phyloP scores from a whole-genome alignment of 64 coral and sea anemone genomes.

The Montipora foliosa region DNA sequence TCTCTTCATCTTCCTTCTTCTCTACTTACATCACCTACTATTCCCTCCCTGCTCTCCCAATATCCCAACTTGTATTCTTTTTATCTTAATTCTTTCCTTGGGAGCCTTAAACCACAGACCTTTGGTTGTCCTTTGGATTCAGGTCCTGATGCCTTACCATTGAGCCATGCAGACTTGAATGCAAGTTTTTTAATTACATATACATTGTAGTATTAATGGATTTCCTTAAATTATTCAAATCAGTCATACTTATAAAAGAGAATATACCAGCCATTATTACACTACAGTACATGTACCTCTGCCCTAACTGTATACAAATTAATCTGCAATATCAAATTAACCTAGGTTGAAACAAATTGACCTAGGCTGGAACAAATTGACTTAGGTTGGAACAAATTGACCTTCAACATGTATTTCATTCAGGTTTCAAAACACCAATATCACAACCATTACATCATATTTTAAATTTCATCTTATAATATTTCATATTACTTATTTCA shows the following conservation, averaged over 20 bases:
- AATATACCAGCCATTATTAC: too few species aligned
- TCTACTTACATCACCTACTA: not conserved
- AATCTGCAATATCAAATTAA: not conserved
- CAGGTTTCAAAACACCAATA: too few species aligned
- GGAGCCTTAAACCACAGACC: not conserved
- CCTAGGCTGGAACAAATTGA: not conserved
- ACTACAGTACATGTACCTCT: slow-evolving; percentile 1
- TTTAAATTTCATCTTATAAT: too few species aligned
- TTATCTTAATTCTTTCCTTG: not conserved
- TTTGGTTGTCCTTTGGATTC: not conserved
- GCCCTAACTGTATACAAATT: not conserved
- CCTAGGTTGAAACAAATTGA: not conserved
- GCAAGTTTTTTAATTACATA: too few species aligned
- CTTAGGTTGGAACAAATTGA: too few species aligned
- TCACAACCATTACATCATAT: too few species aligned
- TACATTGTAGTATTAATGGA: too few species aligned
- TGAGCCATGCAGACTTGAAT: too few species aligned
- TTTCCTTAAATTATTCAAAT: too few species aligned
- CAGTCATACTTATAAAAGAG: too few species aligned
- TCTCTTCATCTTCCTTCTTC: not conserved
- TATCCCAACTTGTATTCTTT: not conserved
- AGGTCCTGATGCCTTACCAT: not conserved
- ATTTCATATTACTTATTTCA: too few species aligned
- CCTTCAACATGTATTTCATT: too few species aligned
- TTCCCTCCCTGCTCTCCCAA: not conserved